A percentile compares a stretch with the other conserved stretches of the same genome.
phyloP scores from a whole-genome alignment of 1,140 invertebrate species.

The Pseudomyrmex sp. region DNA sequence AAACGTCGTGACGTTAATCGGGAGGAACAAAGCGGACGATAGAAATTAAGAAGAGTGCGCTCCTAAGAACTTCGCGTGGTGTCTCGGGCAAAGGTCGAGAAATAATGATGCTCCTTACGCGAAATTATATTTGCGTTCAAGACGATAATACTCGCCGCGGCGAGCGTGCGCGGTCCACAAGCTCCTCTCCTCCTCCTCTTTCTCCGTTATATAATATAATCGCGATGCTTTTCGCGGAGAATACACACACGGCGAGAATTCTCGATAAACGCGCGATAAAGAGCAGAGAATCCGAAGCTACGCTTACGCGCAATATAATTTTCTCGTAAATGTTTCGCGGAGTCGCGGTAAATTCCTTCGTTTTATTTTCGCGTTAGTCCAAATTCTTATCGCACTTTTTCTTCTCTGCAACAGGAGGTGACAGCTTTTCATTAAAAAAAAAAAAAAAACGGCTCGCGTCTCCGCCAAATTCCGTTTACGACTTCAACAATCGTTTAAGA shows the following conservation, averaged over 20 bases:
- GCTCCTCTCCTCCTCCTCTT: no score
- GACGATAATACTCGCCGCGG: conserved; percentile 48
- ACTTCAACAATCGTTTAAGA: background rate
- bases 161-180: conserved; percentile 3
- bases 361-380: conserved; percentile 33
- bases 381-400: conserved; percentile 56
- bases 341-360: conserved; percentile 37
- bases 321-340: conserved; percentile 50
- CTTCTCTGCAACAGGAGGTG: conserved; percentile 10
- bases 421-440: conserved; percentile 46
- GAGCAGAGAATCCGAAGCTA: conserved; percentile 53
- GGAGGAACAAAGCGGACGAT: conserved; percentile 54
- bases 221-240: conserved; percentile 28
- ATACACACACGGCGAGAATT: conserved; percentile 27
- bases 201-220: conserved; percentile 38
- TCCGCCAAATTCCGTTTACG: conserved; percentile 50
- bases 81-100: conserved; percentile 48
- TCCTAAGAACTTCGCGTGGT: conserved; percentile 41
- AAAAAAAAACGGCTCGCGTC: background rate
- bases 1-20: conserved; percentile 55
- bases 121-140: conserved; percentile 61
- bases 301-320: conserved; percentile 52
- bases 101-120: conserved; percentile 54
- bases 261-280: conserved; percentile 48
- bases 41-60: conserved; percentile 58